Evolutionary conservation across 1,140 invertebrate species (phyloP), one percentile per base, ranked within the genome.

Genomic region (Varroa destructor): DNA sequence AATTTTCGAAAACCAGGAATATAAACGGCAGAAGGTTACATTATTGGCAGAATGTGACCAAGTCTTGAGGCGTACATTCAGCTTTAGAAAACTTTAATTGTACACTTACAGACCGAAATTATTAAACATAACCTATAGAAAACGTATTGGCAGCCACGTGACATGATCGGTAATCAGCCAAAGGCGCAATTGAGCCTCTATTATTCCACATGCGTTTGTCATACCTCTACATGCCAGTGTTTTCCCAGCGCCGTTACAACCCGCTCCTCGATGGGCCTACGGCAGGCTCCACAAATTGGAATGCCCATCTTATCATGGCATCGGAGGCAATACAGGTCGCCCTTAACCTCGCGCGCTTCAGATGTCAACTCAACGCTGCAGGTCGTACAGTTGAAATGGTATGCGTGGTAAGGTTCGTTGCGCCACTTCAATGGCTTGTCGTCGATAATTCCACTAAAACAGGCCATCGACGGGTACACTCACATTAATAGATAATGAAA

Each of bases 231-330:
- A 82, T 99, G 96, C 95, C 95, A 99, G 78, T 98, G 91, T 81
- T 99, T 99, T 4, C 94, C 93, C n/a, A 97, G 80, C 25, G 94
- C 94, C 40, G 93, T 97, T 5, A 97, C 92, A 14, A 97, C 92
- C 61, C 94, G 83, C 79, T 97, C 94, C 80, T 97, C 93, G 74
- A 97, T 95, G 0, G 93, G 93, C 36, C 93, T 86, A 42, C 94
- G 87, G 80, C 95, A 98, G 67, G 94, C 94, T 51, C 94, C 94
- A 81, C 95, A 99, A 75, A 99, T 98, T 0, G 85, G 84, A 72
- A 87, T 86, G 37, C 96, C 96, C 94, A 99, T 98, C 82, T 98
- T 98, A 79, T 99, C 96, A 80, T 99, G 95, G 77, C 96, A 99
- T 73, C 94, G 86, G 43, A 99, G 83, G 79, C 97, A 99, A 79